Conservation (phyloP, 1,140 invertebrate species). For the Olivierus martensii region DNA sequence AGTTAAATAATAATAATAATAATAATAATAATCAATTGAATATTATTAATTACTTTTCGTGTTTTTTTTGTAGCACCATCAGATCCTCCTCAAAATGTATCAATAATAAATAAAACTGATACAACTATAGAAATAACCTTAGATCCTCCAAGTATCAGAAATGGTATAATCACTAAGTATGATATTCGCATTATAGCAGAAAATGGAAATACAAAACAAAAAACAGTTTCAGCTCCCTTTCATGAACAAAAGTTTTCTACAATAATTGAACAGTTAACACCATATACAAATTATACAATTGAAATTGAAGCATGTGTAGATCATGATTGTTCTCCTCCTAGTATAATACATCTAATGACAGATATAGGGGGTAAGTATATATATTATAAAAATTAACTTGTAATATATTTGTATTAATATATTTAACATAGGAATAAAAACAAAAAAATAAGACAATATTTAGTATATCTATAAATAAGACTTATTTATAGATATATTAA, state of each 20-base stretch:
- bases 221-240: not conserved
- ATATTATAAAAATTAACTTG: too few relatives aligned
- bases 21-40: too few relatives aligned
- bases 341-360: too few relatives aligned
- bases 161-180: slow-evolving; percentile 7
- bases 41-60: too few relatives aligned
- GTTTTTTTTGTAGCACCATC: slow-evolving; percentile 4
- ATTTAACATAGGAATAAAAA: too few relatives aligned
- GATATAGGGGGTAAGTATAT: too few relatives aligned
- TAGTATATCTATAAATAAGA: too few relatives aligned
- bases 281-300: slow-evolving; percentile 10
- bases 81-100: slow-evolving; percentile 6
- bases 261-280: not conserved
- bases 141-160: slow-evolving; percentile 3
- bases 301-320: slow-evolving; percentile 8
- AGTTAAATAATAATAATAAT: too few relatives aligned
- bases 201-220: not conserved
- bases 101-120: not conserved
- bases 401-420: too few relatives aligned
- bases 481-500: too few relatives aligned
- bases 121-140: slow-evolving; percentile 1
- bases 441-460: too few relatives aligned
- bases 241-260: not conserved
- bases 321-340: slow-evolving; percentile 1
- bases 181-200: not conserved